phyloP scores from a whole-genome alignment of 2,888 invertebrate species.

The Belgica antarctica region DNA sequence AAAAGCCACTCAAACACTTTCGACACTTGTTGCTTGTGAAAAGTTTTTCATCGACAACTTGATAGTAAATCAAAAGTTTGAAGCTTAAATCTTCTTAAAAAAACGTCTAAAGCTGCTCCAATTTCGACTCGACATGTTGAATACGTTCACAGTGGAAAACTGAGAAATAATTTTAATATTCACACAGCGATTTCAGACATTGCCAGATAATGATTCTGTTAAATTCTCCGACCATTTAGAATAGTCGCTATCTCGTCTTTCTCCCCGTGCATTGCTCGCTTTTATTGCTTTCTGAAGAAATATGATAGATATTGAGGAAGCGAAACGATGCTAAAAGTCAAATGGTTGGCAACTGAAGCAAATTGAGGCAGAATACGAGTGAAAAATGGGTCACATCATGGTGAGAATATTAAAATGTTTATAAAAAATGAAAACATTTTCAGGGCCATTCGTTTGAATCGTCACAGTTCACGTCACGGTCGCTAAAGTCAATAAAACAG shows the following conservation, averaged over 20 bases:
- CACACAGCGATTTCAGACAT: neutral
- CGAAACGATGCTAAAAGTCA: conserved; percentile 6
- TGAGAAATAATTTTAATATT: no score
- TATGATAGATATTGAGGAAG: neutral
- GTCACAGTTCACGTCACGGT: no score
- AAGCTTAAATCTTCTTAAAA: no score
- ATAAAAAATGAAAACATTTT: conserved; percentile 6
- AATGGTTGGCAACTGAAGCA: neutral
- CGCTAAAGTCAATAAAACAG: no score
- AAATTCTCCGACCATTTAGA: neutral
- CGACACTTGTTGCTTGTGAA: no score
- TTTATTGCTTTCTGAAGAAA: conserved; percentile 2
- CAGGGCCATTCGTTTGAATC: no score
- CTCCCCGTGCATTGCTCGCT: neutral
- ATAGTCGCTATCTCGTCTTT: neutral
- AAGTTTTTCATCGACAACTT: no score
- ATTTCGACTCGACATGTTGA: no score
- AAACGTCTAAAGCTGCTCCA: no score
- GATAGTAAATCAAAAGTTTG: no score
- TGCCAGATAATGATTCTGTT: neutral
- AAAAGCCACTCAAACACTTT: no score
- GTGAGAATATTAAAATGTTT: conserved; percentile 11
- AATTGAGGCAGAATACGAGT: neutral
- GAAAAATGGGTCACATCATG: conserved; percentile 9
- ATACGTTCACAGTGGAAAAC: no score